Evolutionary conservation across 1,140 invertebrate species (phyloP), one percentile per base, ranked within the genome.

Genomic region (Chlorops oryzae): DNA sequence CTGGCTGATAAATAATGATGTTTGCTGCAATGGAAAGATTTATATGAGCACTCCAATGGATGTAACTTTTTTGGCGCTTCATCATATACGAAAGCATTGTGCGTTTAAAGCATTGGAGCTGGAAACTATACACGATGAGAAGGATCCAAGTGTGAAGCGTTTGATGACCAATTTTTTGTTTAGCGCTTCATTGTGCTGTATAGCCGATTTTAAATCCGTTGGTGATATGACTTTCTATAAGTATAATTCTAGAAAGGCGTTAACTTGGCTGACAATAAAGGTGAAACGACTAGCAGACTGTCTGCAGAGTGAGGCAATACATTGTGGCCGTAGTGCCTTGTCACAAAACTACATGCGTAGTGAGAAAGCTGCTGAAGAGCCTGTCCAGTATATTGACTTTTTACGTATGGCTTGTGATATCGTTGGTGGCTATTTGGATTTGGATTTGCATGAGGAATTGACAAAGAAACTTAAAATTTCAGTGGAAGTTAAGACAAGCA

Each of bases 21-120:
- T 88, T 0, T 85, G 83, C 69, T 85, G 83, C 38, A 83, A 88
- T 75, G 85, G 85, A 21, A 85, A 81, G 62, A 76, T 86, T 58
- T 78, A 85, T 50, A 72, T 88, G 32, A 81, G 81, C 12, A 84
- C 83, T 28, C 83, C 83, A 3, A 74, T 87, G 34, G 85, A 89
- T 74, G 80, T 84, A 24, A 76, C 87, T 47, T 85, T 87, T 70
- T 72, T 88, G 64, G 80, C 80, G 12, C 59, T 83, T 43, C 77
- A 80, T 42, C 77, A 78, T 62, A 59, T 84, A 43, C 76, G 73
- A 45, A 74, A 77, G 56, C 74, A 79, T 55, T 81, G 80, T 57
- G 57, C 61, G 21, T 75, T 70, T 49, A 75, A 80, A 64, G 83
- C 81, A 28, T 74, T 83, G 59, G 85, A 86, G 34, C 62, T 89